Evolutionary conservation across 2,797 vertebrate genomes (phyloP).

Genomic region (Perodicticus potto): DNA sequence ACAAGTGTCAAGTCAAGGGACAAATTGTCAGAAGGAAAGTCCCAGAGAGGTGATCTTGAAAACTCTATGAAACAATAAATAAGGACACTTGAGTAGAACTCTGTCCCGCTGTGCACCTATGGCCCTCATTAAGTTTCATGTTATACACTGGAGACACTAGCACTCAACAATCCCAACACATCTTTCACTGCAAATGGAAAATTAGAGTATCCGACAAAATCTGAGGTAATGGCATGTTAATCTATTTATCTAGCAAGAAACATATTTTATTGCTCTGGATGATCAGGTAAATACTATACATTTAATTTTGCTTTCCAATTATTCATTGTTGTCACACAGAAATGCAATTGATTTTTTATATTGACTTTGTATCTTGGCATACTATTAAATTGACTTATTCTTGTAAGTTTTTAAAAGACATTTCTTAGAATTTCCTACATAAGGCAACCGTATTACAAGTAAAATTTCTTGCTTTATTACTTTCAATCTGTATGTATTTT

Average conservation of each 20-base stretch:
- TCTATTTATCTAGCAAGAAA: constrained; percentile 7
- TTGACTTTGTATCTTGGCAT: neutral
- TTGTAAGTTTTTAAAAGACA: neutral
- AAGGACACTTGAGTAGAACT: neutral
- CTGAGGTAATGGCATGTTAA: neutral
- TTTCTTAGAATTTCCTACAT: neutral
- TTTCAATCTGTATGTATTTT: neutral
- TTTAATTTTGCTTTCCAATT: constrained; percentile 14
- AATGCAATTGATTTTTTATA: neutral
- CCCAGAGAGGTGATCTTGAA: neutral
- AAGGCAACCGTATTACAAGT: neutral
- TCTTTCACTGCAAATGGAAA: neutral
- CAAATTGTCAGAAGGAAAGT: neutral
- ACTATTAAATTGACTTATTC: neutral
- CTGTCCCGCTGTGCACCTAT: neutral
- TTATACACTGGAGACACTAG: neutral
- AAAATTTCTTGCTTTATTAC: neutral
- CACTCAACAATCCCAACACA: neutral
- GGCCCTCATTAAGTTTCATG: neutral
- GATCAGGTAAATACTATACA: neutral
- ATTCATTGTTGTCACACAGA: neutral
- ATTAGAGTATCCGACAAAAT: neutral
- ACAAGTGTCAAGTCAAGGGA: neutral
- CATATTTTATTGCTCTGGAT: neutral
- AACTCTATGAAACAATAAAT: neutral